Conservation (phyloP, 2,113 vertebrate genomes). For the Scolopax mira region DNA sequence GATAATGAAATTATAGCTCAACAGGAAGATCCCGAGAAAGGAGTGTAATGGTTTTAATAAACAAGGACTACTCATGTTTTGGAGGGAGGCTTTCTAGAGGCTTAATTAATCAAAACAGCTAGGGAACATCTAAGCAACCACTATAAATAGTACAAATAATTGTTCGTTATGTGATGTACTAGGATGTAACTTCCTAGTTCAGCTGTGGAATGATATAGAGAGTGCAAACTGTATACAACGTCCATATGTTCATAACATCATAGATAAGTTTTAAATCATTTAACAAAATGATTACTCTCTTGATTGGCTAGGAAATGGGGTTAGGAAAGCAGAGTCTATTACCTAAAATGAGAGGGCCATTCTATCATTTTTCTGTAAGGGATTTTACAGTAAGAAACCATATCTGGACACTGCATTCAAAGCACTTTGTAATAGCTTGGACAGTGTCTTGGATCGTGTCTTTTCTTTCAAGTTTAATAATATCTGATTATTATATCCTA, state of each 20-base stretch:
- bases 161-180: not conserved
- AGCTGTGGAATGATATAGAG: not conserved
- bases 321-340: not conserved
- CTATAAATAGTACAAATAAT: constrained; percentile 14
- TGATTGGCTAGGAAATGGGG: not conserved
- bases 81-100: constrained; percentile 10
- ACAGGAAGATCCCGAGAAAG: constrained; percentile 31
- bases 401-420: not conserved
- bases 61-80: not conserved
- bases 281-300: not conserved
- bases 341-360: not conserved
- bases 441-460: not conserved
- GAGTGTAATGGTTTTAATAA: constrained; percentile 28
- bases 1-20: constrained; percentile 55
- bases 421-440: not conserved
- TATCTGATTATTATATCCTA: not conserved
- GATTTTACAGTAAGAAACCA: not conserved
- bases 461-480: constrained; percentile 42
- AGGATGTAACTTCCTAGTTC: not conserved
- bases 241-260: not conserved
- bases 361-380: not conserved
- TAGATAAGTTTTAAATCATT: not conserved
- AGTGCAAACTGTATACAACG: not conserved
- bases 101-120: constrained; percentile 42
- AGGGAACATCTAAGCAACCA: constrained; percentile 24